Evolutionary conservation across 2,113 vertebrate genomes (phyloP).

Genomic region (Verasper variegatus): DNA sequence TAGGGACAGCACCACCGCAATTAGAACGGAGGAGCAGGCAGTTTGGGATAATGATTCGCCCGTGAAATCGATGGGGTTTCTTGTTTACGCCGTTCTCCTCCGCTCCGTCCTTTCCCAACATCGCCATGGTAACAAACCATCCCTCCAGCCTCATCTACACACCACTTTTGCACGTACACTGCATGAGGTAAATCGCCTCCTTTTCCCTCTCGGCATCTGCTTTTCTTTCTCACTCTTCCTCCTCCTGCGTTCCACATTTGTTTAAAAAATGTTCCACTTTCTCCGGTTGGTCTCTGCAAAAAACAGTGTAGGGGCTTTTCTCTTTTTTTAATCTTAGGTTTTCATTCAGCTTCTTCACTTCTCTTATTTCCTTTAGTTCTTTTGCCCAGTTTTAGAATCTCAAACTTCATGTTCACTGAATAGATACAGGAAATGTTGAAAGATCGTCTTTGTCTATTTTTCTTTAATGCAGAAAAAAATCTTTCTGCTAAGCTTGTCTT

Average conservation of each 20-base stretch:
- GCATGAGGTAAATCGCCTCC: slow-evolving; percentile 59
- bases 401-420: slow-evolving; percentile 10
- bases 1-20: background rate
- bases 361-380: slow-evolving; percentile 22
- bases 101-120: slow-evolving; percentile 41
- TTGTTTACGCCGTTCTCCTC: slow-evolving; percentile 45
- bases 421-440: background rate
- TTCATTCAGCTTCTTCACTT: slow-evolving; percentile 9
- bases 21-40: slow-evolving; percentile 35
- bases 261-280: slow-evolving; percentile 32
- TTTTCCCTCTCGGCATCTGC: slow-evolving; percentile 46
- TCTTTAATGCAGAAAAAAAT: slow-evolving; percentile 22
- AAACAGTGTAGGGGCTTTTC: background rate
- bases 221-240: slow-evolving; percentile 38
- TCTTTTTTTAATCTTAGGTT: slow-evolving; percentile 8
- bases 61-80: slow-evolving; percentile 56
- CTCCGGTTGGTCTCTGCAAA: background rate
- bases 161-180: slow-evolving; percentile 58
- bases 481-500: slow-evolving; percentile 24
- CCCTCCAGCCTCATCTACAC: slow-evolving; percentile 50
- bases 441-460: background rate
- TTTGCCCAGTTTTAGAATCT: slow-evolving; percentile 12
- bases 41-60: slow-evolving; percentile 32
- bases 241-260: background rate
- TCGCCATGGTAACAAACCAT: slow-evolving; percentile 72